A percentile compares a stretch with the other conserved stretches of the same genome.
These are phyloP conservation scores for Pantherophis guttatus DNA, from an alignment of 2,113 vertebrate species.

Conservation along the genomic window DNA sequence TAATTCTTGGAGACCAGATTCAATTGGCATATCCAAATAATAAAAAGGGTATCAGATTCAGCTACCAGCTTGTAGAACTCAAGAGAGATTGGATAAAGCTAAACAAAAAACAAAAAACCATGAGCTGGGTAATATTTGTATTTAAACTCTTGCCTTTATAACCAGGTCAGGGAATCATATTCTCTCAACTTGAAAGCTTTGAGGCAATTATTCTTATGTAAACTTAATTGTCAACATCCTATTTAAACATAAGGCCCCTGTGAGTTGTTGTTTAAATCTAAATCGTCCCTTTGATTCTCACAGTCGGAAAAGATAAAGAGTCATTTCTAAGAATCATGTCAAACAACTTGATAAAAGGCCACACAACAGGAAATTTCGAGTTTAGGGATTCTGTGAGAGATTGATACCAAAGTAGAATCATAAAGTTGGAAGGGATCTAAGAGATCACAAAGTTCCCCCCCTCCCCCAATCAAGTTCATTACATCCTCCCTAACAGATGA, in stretches of 20 bases:
- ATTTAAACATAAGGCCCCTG: conserved; percentile 10
- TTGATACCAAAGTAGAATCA: neutral
- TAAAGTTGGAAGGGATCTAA: neutral
- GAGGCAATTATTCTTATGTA: conserved; percentile 11
- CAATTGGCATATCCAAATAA: neutral
- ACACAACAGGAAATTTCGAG: neutral
- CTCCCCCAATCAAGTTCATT: neutral
- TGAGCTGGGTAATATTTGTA: neutral
- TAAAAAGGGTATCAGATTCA: neutral
- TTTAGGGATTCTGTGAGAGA: neutral
- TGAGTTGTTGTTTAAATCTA: neutral
- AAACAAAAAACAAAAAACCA: neutral
- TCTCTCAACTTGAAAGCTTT: neutral
- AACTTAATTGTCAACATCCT: conserved; percentile 1
- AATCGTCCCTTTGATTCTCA: conserved; percentile 5
- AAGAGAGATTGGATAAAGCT: neutral
- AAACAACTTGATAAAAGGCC: neutral
- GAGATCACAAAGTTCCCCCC: neutral
- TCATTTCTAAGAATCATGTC: neutral
- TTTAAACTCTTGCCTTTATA: neutral
- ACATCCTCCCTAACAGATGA: neutral
- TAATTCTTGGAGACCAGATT: neutral
- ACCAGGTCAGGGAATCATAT: neutral
- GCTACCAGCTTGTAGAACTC: neutral
- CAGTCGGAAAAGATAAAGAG: conserved; percentile 6